Percentiles rank a stretch among this genome's conserved stretches.
These are phyloP conservation scores for Lobophora halterata DNA, from an alignment of 2,888 invertebrate genomes.

Conservation along the genomic window DNA sequence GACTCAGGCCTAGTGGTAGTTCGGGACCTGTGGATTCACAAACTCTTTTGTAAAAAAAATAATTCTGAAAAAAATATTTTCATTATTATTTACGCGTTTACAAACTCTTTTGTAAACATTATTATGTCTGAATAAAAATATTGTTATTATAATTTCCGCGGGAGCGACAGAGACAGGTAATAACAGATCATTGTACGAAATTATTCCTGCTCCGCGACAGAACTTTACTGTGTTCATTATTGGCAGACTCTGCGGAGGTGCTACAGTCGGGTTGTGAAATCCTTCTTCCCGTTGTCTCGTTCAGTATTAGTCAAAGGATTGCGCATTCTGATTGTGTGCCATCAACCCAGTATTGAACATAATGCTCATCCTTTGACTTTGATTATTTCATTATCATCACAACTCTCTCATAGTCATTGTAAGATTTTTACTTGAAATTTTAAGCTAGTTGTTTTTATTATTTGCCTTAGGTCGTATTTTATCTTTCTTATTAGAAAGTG, in stretches of 20 bases:
- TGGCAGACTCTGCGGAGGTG: conserved; percentile 64
- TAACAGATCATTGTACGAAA: too few relatives aligned
- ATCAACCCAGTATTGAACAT: conserved; percentile 76
- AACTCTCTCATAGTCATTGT: conserved; percentile 76
- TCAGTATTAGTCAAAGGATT: conserved; percentile 77
- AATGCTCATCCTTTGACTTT: conserved; percentile 72
- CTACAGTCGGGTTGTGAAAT: conserved; percentile 75
- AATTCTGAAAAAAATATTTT: too few relatives aligned
- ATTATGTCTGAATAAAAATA: too few relatives aligned
- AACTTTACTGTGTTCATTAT: conserved; percentile 45
- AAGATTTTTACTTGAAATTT: conserved; percentile 75
- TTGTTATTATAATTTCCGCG: too few relatives aligned
- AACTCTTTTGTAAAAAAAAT: too few relatives aligned
- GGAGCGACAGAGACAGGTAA: too few relatives aligned
- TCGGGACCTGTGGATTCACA: too few relatives aligned
- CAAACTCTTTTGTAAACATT: too few relatives aligned
- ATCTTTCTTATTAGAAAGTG: conserved; percentile 77
- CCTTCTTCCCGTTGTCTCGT: conserved; percentile 73
- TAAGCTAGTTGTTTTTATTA: conserved; percentile 75
- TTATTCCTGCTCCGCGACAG: conserved; percentile 9
- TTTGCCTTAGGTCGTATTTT: conserved; percentile 75
- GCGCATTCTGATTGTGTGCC: conserved; percentile 75
- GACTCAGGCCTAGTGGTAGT: too few relatives aligned
- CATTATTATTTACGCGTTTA: too few relatives aligned
- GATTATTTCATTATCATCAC: conserved; percentile 72